A percentile compares a stretch with the other conserved stretches of the same genome.
Conservation (phyloP, 2,113 vertebrate genomes). For the Arvicanthis niloticus region DNA sequence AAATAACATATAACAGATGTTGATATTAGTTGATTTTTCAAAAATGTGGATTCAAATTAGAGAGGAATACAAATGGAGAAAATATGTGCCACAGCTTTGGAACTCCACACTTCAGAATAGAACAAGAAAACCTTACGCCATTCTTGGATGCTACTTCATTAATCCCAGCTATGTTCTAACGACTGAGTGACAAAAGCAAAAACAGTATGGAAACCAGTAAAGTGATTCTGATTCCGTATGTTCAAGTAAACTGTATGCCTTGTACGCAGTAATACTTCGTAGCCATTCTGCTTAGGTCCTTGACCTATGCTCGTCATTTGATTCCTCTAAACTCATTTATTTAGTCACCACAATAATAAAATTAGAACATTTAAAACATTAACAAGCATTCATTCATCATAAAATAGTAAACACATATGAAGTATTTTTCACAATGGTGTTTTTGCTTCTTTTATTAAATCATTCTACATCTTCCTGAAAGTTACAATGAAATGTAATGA, state of each 20-base stretch:
- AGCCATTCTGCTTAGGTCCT: not conserved
- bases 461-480: not conserved
- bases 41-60: not conserved
- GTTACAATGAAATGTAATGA: not conserved
- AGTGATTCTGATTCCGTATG: not conserved
- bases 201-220: not conserved
- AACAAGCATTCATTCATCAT: not conserved
- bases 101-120: not conserved
- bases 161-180: not conserved
- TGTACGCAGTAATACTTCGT: not conserved
- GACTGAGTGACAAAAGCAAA: not conserved
- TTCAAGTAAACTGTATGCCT: not conserved
- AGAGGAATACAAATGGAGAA: not conserved
- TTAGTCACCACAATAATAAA: not conserved
- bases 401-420: not conserved
- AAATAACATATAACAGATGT: not conserved
- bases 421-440: not conserved
- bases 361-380: not conserved
- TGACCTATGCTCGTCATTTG: not conserved
- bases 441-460: not conserved
- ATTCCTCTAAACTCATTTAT: not conserved
- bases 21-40: not conserved
- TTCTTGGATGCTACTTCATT: not conserved
- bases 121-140: not conserved
- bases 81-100: not conserved